Evolutionary conservation across 2,113 vertebrate genomes (phyloP).

Genomic region (Mastomys coucha): DNA sequence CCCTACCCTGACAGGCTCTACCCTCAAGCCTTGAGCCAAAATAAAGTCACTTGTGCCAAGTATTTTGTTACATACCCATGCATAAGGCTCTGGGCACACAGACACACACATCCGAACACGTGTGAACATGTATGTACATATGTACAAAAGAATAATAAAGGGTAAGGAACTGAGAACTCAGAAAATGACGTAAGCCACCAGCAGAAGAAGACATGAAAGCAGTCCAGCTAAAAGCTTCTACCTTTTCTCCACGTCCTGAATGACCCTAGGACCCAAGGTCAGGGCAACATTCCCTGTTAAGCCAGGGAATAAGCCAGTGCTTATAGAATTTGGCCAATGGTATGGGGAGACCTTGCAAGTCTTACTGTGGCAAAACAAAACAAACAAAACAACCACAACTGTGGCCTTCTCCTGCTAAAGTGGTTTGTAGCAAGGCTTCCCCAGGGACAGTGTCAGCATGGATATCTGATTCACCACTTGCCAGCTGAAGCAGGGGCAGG

Average conservation of each 20-base stretch:
- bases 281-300: neutral
- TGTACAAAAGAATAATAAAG: neutral
- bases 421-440: neutral
- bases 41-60: neutral
- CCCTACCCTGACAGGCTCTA: neutral
- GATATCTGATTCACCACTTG: too few relatives aligned
- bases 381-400: too few relatives aligned
- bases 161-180: neutral
- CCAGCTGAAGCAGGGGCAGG: neutral
- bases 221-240: neutral
- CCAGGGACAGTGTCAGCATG: neutral
- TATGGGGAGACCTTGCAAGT: neutral
- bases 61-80: neutral
- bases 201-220: neutral
- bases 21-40: neutral
- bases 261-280: constrained; percentile 2
- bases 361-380: neutral
- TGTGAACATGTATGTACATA: too few relatives aligned
- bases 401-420: neutral
- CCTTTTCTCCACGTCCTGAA: neutral
- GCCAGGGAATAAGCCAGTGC: neutral
- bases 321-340: neutral
- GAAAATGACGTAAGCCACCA: neutral
- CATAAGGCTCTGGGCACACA: neutral
- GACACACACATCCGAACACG: too few relatives aligned